Evolutionary conservation across 1,140 invertebrate genomes (phyloP).

Genomic region (Lepidurus apus): DNA sequence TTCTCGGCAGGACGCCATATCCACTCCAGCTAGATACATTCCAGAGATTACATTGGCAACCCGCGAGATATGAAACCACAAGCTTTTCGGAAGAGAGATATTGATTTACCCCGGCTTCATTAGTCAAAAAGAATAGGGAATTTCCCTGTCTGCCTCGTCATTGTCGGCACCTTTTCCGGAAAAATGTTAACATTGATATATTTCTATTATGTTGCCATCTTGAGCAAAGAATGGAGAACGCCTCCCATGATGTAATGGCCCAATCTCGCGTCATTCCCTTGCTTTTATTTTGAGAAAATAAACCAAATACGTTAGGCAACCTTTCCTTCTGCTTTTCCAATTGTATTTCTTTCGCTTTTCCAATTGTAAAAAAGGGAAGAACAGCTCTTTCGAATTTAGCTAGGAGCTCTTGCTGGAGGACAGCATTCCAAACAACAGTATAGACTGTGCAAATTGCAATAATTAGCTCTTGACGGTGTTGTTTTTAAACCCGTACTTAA

Average conservation of each 20-base stretch:
- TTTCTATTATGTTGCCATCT: conserved; percentile 22
- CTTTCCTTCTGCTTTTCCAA: too few species aligned
- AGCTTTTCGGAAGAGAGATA: conserved; percentile 4
- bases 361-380: too few species aligned
- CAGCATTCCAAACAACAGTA: neutral
- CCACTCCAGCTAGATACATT: neutral
- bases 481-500: neutral
- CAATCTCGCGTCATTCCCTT: conserved; percentile 1
- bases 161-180: conserved; percentile 11
- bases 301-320: too few species aligned
- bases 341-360: too few species aligned
- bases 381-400: too few species aligned
- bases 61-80: conserved; percentile 21
- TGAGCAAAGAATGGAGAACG: neutral
- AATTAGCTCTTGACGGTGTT: neutral
- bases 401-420: neutral
- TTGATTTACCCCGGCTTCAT: neutral
- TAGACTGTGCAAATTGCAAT: neutral
- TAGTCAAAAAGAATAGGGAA: conserved; percentile 22
- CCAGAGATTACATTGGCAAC: conserved; percentile 18
- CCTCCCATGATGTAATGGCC: conserved; percentile 9
- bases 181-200: neutral
- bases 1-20: conserved; percentile 21
- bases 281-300: too few species aligned
- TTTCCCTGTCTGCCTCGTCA: neutral